Percentiles rank a stretch among this genome's conserved stretches.
Conservation (phyloP, 2,113 vertebrate species). For the Marmota monax region DNA sequence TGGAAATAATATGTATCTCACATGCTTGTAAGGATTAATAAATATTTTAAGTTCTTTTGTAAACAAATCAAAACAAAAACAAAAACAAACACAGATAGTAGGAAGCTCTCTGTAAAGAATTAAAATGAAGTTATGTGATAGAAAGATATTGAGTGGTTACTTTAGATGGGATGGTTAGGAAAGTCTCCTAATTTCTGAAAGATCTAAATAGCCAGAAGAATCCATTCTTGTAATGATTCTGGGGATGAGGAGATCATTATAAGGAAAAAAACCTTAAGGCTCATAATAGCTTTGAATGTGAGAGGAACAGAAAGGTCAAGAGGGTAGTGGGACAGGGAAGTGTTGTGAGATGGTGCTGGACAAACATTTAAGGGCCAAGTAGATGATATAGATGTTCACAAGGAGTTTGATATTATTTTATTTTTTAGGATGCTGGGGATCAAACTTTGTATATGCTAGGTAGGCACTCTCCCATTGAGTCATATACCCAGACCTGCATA, state of each 20-base stretch:
- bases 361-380: conserved; percentile 11
- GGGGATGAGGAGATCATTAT: background rate
- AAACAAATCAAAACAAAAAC: background rate
- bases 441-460: background rate
- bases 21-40: background rate
- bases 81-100: background rate
- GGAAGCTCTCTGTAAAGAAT: conserved; percentile 5
- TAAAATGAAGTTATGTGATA: background rate
- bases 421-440: background rate
- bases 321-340: background rate
- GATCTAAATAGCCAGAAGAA: conserved; percentile 33
- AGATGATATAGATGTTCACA: background rate
- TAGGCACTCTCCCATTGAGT: too few relatives aligned
- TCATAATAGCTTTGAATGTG: background rate
- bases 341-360: background rate
- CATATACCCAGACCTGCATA: background rate
- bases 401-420: background rate
- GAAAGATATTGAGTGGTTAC: background rate
- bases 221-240: background rate
- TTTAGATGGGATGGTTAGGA: background rate
- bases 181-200: conserved; percentile 12
- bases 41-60: background rate
- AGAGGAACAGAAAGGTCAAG: background rate
- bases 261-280: background rate
- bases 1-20: background rate